Base-by-base conservation (phyloP, 35 echinoderm and acorn worm species). In the Apostichopus japonicus region DNA sequence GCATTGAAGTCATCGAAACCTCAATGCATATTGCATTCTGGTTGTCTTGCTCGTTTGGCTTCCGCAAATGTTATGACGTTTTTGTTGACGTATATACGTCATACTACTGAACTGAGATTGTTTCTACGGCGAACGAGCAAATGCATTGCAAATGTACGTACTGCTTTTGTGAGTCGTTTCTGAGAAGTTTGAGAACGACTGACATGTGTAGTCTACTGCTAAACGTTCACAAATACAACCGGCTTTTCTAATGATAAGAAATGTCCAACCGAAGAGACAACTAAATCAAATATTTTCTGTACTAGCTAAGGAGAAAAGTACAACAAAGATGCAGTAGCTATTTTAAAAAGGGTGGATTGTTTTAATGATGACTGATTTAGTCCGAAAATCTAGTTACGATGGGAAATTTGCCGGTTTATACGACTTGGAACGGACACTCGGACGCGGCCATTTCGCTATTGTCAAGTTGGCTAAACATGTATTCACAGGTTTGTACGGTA, bases 371-470 rank as follows among this genome's bases (percentile, higher is more conserved):
- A 98, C 94, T 87, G 94, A 95, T 82, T 65, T 87, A 71, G 92
- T 73, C 79, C 90, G 81, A 77, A 93, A 93, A 89, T 80, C 65
- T 57, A 93, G 90, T 94, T 94, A 98, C 92, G 97, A 98, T 92
- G 93, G 94, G 72, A 98, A 98, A 93, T 94, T 98, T 92, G 95
- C 93, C 93, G 97, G 97, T 84, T 87, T 95, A 78, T 98, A 98
- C 86, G 97, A 98, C 90, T 77, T 98, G 54, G 93, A 98, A 78
- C 93, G 96, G 87, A 98, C 97, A 72, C 77, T 98, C 17, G 97
- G 97, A 84, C 93, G 95, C 90, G 97, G 97, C 83, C 97, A 98
- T 92, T 98, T 98, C 92, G 97, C 97, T 78, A 96, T 98, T 91
- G 97, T 98, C 91, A 98, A 98, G 80, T 93, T 98, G 19, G 97